These are phyloP conservation scores for Cyclophora punctaria DNA, from an alignment of 2,888 invertebrate species.

Conservation along the genomic window DNA sequence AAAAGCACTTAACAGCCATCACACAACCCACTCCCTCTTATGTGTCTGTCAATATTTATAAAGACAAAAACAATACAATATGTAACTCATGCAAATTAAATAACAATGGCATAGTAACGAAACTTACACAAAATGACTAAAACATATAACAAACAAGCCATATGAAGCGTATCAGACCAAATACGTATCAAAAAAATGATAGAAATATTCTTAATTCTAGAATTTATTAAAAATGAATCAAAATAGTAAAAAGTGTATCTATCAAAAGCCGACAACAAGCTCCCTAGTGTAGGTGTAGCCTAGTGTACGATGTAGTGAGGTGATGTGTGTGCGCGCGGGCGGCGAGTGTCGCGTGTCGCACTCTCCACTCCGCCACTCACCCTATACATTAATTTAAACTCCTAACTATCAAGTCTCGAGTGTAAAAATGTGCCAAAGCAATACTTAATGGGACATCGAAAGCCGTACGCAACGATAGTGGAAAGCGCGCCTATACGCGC, in stretches of 20 bases:
- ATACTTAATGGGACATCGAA: slow-evolving; percentile 46
- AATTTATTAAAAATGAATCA: slow-evolving; percentile 4
- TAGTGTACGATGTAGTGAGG: slow-evolving; percentile 31
- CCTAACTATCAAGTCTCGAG: slow-evolving; percentile 66
- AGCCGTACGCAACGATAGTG: slow-evolving; percentile 38
- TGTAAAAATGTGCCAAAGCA: slow-evolving; percentile 70
- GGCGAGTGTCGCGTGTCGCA: slow-evolving; percentile 9
- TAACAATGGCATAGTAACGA: slow-evolving; percentile 10
- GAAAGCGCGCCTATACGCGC: slow-evolving; percentile 21
- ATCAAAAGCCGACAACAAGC: slow-evolving; percentile 33
- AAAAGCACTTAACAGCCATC: slow-evolving; percentile 63
- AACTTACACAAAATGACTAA: not conserved
- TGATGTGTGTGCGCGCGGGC: slow-evolving; percentile 15
- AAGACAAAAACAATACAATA: slow-evolving; percentile 16
- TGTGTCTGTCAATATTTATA: slow-evolving; percentile 5
- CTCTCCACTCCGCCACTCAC: slow-evolving; percentile 34
- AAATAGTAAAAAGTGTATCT: slow-evolving; percentile 28
- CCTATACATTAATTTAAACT: slow-evolving; percentile 61
- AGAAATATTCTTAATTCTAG: slow-evolving; percentile 5
- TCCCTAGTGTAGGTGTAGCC: slow-evolving; percentile 45
- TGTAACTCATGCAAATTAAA: slow-evolving; percentile 24
- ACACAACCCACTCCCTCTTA: slow-evolving; percentile 41
- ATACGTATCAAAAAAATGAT: not conserved
- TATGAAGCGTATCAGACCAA: not conserved
- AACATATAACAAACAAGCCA: not conserved